A percentile compares a stretch with the other conserved stretches of the same genome.
These are phyloP conservation scores for Macroteleia sp. DNA, from an alignment of 2,888 invertebrate genomes.

Conservation along the genomic window DNA sequence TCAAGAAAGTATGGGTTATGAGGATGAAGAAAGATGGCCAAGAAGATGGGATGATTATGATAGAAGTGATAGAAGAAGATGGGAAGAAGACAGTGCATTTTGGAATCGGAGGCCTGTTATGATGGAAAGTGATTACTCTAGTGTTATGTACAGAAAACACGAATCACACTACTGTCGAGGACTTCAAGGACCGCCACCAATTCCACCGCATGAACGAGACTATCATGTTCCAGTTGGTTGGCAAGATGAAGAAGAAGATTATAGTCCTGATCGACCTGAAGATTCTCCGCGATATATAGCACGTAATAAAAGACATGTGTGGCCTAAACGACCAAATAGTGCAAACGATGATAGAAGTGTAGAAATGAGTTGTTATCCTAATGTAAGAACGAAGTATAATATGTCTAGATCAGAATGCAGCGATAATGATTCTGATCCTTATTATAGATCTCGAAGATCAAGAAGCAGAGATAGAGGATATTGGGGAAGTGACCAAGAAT, in stretches of 20 bases:
- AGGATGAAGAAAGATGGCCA: conserved; percentile 80
- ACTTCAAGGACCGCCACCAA: conserved; percentile 41
- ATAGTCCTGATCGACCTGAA: conserved; percentile 76
- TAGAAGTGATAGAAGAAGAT: conserved; percentile 77
- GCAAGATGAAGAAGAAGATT: conserved; percentile 78
- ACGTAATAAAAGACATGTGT: conserved; percentile 75
- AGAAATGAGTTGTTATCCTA: conserved; percentile 75
- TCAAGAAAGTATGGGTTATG: conserved; percentile 84
- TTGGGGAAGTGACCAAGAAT: conserved; percentile 82
- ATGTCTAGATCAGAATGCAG: conserved; percentile 82
- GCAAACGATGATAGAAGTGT: conserved; percentile 80
- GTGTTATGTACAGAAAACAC: conserved; percentile 74
- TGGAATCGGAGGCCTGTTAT: conserved; percentile 81
- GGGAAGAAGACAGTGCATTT: conserved; percentile 84
- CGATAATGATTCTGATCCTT: conserved; percentile 80
- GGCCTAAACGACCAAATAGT: conserved; percentile 81
- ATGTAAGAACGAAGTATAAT: conserved; percentile 77
- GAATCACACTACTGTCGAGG: conserved; percentile 74
- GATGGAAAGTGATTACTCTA: conserved; percentile 85
- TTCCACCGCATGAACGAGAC: conserved; percentile 65
- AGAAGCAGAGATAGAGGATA: conserved; percentile 81
- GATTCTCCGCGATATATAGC: conserved; percentile 78
- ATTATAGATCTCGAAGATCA: conserved; percentile 79
- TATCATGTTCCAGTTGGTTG: conserved; percentile 74
- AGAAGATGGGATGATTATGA: conserved; percentile 77